These are phyloP conservation scores for Lymantria dispar DNA, from an alignment of 2,888 invertebrate genomes.

Conservation along the genomic window DNA sequence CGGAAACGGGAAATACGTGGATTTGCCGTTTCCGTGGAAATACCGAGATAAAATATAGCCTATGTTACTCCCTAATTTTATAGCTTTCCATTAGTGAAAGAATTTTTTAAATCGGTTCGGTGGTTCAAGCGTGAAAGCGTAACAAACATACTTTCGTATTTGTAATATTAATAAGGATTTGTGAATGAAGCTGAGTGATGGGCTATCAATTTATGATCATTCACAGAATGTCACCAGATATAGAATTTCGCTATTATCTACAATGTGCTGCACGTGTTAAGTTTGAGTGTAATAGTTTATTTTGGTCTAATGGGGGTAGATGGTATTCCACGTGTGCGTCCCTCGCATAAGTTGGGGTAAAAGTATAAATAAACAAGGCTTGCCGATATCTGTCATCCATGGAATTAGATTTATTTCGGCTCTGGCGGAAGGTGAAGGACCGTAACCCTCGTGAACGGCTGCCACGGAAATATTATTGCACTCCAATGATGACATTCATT, in stretches of 20 bases:
- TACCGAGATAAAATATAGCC: too few species aligned
- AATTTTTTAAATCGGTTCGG: too few species aligned
- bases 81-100: too few species aligned
- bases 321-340: slow-evolving; percentile 65
- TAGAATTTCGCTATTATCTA: slow-evolving; percentile 27
- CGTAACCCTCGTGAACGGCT: slow-evolving; percentile 55
- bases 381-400: slow-evolving; percentile 81
- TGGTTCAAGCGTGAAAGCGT: too few species aligned
- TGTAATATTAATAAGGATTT: too few species aligned
- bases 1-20: too few species aligned
- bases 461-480: slow-evolving; percentile 21
- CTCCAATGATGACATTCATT: background rate
- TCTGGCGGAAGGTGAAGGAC: slow-evolving; percentile 74
- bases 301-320: slow-evolving; percentile 63
- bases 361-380: slow-evolving; percentile 81
- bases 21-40: too few species aligned
- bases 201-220: background rate
- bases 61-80: too few species aligned
- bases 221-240: slow-evolving; percentile 26
- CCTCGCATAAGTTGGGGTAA: slow-evolving; percentile 62
- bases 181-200: background rate
- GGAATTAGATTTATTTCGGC: slow-evolving; percentile 80
- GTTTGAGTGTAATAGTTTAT: slow-evolving; percentile 71
- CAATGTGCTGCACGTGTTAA: slow-evolving; percentile 51
- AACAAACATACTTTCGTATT: too few species aligned